Base-by-base conservation (phyloP, 2,888 invertebrate genomes). In the Adelphocoris suturalis region DNA sequence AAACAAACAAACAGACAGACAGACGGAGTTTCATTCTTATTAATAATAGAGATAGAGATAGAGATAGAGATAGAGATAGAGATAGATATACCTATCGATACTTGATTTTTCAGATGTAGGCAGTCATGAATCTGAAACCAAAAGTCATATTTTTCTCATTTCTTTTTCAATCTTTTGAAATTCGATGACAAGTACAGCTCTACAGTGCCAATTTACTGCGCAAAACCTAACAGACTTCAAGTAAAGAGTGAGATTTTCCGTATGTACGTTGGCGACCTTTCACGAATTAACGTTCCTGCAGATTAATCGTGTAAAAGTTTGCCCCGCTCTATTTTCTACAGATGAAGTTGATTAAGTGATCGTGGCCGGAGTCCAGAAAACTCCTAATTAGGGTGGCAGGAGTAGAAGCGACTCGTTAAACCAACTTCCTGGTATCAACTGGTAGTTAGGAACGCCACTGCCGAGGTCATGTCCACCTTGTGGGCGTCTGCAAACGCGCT, bases 351-450 rank as follows among this genome's bases (percentile, higher is more conserved):
- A 23, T 68, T 23, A 23, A 68, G 68, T 23, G 68, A 23, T 19
- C 19, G 68, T 68, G 68, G 68, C 23, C 68, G 68, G 68, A 19
- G 68, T 68, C 68, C 68, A 68, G 68, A 68, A 68, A 23, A 68
- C 12, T 68, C 68, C 23, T 68, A 68, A 68, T 68, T 68, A 68
- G 11, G 19, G 37, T 37, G 61, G 19, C 9, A 9, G n/a, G 68
- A 23, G 19, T 27, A 19, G 9, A 9, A 23, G 68, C 4, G 23
- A 68, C n/a, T 68, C 23, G 68, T 68, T 68, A 19, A 23, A 23
- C 68, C 68, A 27, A 68, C 23, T 68, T 68, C 68, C 68, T 68
- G 61, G 19, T 61, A 19, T n/a, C n/a, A 61, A 61, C 61, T 61
- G 68, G 23, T 68, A 23, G 68, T 68, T 68, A 68, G 68, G 68